These are phyloP conservation scores for Gymnosoma rotundatum DNA, from an alignment of 2,888 invertebrate species.

Conservation along the genomic window DNA sequence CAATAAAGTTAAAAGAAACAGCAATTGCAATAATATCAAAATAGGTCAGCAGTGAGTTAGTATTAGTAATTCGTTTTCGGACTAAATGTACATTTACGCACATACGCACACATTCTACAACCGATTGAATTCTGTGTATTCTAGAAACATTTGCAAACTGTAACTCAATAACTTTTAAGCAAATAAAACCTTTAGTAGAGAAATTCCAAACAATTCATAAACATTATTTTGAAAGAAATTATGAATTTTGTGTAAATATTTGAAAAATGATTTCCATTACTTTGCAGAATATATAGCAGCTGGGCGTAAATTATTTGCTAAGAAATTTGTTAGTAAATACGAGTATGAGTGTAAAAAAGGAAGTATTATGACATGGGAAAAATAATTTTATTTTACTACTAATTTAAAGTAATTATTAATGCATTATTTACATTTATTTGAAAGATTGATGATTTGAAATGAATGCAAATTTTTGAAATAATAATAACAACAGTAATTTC, in stretches of 20 bases:
- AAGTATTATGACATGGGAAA: neutral
- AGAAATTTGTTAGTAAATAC: no score
- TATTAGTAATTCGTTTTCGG: slow-evolving; percentile 45
- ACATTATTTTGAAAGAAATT: neutral
- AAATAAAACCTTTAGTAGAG: neutral
- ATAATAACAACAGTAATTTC: neutral
- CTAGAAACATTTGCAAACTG: neutral
- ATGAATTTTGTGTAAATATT: slow-evolving; percentile 18
- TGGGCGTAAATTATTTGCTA: neutral
- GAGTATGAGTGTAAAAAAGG: no score
- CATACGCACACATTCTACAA: neutral
- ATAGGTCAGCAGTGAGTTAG: slow-evolving; percentile 56
- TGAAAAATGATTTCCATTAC: slow-evolving; percentile 27
- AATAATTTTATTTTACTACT: neutral
- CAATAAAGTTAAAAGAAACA: neutral
- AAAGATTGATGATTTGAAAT: neutral
- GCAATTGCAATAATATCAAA: slow-evolving; percentile 35
- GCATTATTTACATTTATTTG: neutral
- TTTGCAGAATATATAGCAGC: slow-evolving; percentile 3
- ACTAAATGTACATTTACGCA: neutral
- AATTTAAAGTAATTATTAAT: neutral
- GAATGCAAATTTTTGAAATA: neutral
- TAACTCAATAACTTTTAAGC: neutral
- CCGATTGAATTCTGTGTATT: neutral
- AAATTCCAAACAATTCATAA: neutral